Evolutionary conservation across 1,140 invertebrate genomes (phyloP).

Genomic region (Drosophila tropicalis): DNA sequence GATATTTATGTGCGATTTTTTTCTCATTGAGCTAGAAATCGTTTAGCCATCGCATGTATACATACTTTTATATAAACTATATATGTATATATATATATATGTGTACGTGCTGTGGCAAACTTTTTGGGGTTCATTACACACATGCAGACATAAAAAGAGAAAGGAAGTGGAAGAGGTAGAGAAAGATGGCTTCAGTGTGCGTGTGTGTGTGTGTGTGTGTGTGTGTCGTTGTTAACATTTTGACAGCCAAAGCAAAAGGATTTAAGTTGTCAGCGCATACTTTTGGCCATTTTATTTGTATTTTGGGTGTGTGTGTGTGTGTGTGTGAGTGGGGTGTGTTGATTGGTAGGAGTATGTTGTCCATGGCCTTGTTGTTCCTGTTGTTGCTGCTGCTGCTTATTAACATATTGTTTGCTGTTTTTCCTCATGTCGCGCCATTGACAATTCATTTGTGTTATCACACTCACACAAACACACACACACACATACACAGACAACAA

Average conservation of each 20-base stretch:
- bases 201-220: conserved; percentile 13
- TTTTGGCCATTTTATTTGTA: conserved; percentile 55
- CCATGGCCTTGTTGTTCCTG: conserved; percentile 30
- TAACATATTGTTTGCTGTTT: conserved; percentile 70
- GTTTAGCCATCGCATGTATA: conserved; percentile 51
- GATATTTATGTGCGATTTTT: conserved; percentile 73
- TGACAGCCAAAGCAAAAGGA: conserved; percentile 61
- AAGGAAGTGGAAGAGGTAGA: not conserved
- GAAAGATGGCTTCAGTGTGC: not conserved
- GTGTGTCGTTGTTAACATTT: conserved; percentile 58
- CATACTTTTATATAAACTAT: conserved; percentile 28
- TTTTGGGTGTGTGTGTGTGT: conserved; percentile 15
- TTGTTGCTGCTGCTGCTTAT: conserved; percentile 43
- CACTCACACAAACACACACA: conserved; percentile 28
- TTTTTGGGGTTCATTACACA: conserved; percentile 56
- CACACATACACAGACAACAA: conserved; percentile 5
- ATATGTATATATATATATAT: conserved; percentile 15
- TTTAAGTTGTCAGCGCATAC: conserved; percentile 78
- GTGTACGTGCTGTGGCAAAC: conserved; percentile 67
- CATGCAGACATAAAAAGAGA: conserved; percentile 13
- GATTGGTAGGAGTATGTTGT: conserved; percentile 21
- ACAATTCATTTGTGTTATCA: conserved; percentile 74
- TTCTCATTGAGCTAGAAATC: conserved; percentile 65
- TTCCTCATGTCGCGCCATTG: conserved; percentile 61
- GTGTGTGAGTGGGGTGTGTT: not conserved